Base-by-base conservation (phyloP, 2,797 vertebrate species). In the Masticophis lateralis region DNA sequence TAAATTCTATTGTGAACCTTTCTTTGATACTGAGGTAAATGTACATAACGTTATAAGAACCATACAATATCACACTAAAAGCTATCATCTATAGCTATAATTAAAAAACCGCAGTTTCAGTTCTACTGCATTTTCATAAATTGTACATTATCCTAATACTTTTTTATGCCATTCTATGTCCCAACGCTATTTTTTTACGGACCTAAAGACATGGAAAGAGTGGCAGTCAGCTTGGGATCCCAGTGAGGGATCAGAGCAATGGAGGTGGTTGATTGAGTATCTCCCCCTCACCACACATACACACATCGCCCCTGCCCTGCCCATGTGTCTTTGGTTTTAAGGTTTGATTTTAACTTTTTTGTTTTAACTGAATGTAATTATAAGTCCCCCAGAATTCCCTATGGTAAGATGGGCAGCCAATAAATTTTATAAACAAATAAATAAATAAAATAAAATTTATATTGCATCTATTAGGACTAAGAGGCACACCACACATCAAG, bases 401-500 rank as follows among this genome's bases (percentile, higher is more conserved):
- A 32, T 32, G 63, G 63, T 66, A 66, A 66, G 13, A 66, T 2
- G 28, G 28, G 28, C 28, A n/a, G 63, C 5, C 63, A 66, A n/a
- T 66, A 66, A 0, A 66, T 14, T 66, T n/a, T n/a, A 66, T 66
- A n/a, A 66, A 66, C 13, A 63, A 63, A 63, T 63, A 13, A 66
- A 66, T 28, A 63, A 63, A 63, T 63, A 13, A 63, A 63, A 63
- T 63, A n/a, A 66, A n/a, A 56, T 83, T 69, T 56, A 18, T 89
- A 83, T 14, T 47, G 57, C 87, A 89, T 88, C 87, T 91, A 57
- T 69, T 86, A 18, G 5, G 43, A 88, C n/a, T 27, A 57, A 91
- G 86, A 93, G 66, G 86, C 90, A 91, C 32, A 27, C 25, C 61
- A 57, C 66, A 90, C 90, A 63, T 91, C 92, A 93, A 57, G 69